Evolutionary conservation across 2,797 vertebrate species (phyloP).

Genomic region (Microchirus variegatus): DNA sequence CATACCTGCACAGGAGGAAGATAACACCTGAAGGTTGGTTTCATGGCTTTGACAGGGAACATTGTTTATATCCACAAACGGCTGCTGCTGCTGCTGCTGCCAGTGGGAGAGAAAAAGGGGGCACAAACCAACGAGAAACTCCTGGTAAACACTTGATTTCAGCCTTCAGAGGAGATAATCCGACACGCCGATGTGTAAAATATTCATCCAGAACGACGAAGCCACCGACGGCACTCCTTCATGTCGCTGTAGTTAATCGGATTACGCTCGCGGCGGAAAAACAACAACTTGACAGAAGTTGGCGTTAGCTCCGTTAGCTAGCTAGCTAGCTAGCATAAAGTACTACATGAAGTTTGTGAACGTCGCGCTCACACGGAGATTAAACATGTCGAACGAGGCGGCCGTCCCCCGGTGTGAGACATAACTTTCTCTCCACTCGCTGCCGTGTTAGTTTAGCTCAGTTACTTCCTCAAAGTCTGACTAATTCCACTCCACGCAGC

Average conservation of each 20-base stretch:
- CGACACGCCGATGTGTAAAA: constrained; percentile 31
- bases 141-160: constrained; percentile 37
- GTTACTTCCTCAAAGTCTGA: constrained; percentile 65
- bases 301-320: constrained; percentile 62
- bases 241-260: constrained; percentile 35
- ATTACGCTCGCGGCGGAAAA: constrained; percentile 20
- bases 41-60: constrained; percentile 88
- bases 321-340: constrained; percentile 63
- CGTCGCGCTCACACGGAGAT: constrained; percentile 1
- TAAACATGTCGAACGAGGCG: background rate
- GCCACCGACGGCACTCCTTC: constrained; percentile 42
- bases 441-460: constrained; percentile 31
- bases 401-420: constrained; percentile 13
- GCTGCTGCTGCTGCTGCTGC: constrained; percentile 24
- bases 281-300: constrained; percentile 73
- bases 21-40: constrained; percentile 92
- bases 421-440: constrained; percentile 71
- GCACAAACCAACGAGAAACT: constrained; percentile 18
- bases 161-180: constrained; percentile 26
- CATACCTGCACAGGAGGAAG: constrained; percentile 91
- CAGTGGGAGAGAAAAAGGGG: constrained; percentile 15
- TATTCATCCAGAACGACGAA: constrained; percentile 42
- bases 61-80: constrained; percentile 73
- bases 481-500: constrained; percentile 58
- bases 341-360: constrained; percentile 56